Evolutionary conservation across 2,797 vertebrate species (phyloP).

Genomic region (Coranthus polyacanthus): DNA sequence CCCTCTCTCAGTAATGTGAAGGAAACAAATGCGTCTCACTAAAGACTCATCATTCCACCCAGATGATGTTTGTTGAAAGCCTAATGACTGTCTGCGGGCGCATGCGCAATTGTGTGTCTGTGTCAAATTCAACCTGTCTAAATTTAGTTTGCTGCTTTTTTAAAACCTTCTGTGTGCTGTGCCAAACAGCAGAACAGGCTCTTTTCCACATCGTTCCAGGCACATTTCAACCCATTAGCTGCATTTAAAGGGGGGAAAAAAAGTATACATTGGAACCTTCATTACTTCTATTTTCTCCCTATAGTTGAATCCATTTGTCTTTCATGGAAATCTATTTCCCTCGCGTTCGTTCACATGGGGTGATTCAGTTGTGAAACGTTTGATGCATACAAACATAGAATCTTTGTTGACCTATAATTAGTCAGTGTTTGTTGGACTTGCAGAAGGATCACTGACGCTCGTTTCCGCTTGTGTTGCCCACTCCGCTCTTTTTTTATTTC

Average conservation of each 20-base stretch:
- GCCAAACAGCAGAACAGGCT: slow-evolving; percentile 19
- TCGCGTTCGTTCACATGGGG: neutral
- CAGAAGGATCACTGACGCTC: too few species aligned
- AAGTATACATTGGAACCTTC: slow-evolving; percentile 18
- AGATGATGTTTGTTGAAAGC: slow-evolving; percentile 72
- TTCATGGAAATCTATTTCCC: slow-evolving; percentile 27
- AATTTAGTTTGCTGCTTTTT: slow-evolving; percentile 65
- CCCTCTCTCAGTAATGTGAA: slow-evolving; percentile 56
- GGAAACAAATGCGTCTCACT: slow-evolving; percentile 71
- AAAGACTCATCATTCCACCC: slow-evolving; percentile 71
- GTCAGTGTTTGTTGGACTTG: neutral
- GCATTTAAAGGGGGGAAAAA: slow-evolving; percentile 18
- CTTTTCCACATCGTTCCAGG: slow-evolving; percentile 34
- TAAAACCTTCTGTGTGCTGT: slow-evolving; percentile 19
- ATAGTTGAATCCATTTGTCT: slow-evolving; percentile 25
- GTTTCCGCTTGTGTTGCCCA: too few species aligned
- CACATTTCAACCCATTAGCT: slow-evolving; percentile 55
- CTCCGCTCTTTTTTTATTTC: too few species aligned
- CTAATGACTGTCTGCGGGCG: slow-evolving; percentile 57
- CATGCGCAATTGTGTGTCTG: slow-evolving; percentile 38
- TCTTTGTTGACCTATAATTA: slow-evolving; percentile 21
- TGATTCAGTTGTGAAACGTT: neutral
- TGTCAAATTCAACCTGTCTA: slow-evolving; percentile 67
- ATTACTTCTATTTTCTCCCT: slow-evolving; percentile 26
- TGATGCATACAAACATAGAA: neutral